Percentiles rank a stretch among this genome's conserved stretches.
phyloP scores from a whole-genome alignment of 2,888 invertebrate species.

The Hoplodrina ambigua region DNA sequence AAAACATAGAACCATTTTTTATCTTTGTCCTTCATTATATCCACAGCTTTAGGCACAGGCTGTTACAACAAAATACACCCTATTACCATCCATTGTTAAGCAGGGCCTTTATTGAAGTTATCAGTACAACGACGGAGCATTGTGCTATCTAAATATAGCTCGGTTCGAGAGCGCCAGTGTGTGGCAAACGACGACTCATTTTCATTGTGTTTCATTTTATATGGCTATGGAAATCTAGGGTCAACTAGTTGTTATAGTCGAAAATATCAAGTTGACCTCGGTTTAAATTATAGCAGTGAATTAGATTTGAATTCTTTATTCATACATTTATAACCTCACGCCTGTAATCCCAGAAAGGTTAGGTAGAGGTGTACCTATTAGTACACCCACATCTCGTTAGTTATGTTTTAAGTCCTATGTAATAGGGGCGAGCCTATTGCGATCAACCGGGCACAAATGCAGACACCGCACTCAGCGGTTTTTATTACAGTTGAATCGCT shows the following conservation, averaged over 20 bases:
- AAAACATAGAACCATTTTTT: not conserved
- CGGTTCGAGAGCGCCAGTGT: constrained; percentile 31
- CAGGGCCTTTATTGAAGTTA: constrained; percentile 53
- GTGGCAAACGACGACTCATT: constrained; percentile 42
- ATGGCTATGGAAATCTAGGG: constrained; percentile 40
- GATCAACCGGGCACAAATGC: no score
- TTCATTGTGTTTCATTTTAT: constrained; percentile 45
- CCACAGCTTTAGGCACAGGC: constrained; percentile 5
- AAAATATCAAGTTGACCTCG: constrained; percentile 19
- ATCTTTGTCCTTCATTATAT: not conserved
- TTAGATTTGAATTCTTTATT: constrained; percentile 19
- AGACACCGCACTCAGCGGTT: no score
- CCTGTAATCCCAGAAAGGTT: no score
- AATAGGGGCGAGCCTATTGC: no score
- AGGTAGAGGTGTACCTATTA: no score
- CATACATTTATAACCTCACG: no score
- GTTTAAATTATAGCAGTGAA: not conserved
- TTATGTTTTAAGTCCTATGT: no score
- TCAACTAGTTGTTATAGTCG: constrained; percentile 12
- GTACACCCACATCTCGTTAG: no score
- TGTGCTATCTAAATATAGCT: constrained; percentile 58
- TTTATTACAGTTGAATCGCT: no score
- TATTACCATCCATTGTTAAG: constrained; percentile 51
- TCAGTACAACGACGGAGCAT: constrained; percentile 46
- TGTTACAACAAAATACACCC: constrained; percentile 37